Base-by-base conservation (phyloP, 2,888 invertebrate species). In the Hemistola chrysoprasaria region DNA sequence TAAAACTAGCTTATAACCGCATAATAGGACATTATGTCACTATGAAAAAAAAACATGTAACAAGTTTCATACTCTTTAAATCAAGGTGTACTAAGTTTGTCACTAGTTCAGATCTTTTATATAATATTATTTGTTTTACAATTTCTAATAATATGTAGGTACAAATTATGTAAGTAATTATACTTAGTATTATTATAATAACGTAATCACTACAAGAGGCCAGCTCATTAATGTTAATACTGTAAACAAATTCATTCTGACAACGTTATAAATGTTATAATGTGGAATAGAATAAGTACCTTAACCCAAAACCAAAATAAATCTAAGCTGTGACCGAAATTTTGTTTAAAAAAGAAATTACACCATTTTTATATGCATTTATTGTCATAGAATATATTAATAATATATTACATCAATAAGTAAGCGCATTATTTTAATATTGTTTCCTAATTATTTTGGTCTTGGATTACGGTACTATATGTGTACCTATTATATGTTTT, bases 231-330 rank as follows among this genome's bases (percentile, higher is more conserved):
- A 45, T 50, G 50, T 51, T 58, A 61, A 67, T 69, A 68, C 62
- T 69, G 41, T 38, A 54, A 71, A 71, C 54, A 59, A 62, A 59
- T 45, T 54, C 16, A 55, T 47, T 53, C 50, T 50, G 34, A 50
- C 43, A 52, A 54, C 35, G 8, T 23, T 41, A 31, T 36, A 43
- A 41, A 57, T 1, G 11, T 9, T 11, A 62, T 48, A 59, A 56
- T 47, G 38, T 16, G 16, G 16, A 16, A 16, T n/a, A n/a, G n/a
- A n/a, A n/a, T n/a, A 56, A 64, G 69, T 68, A 78, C 75, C 78
- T 77, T 60, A 69, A 59, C 73, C 77, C 79, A 79, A 79, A 70
- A 78, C 76, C 78, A 60, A 71, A 66, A 65, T 64, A 65, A 57
- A 31, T 39, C 7, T 21, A 28, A 27, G 23, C 10, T 44, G 31